Evolutionary conservation across 1,140 invertebrate species (phyloP).

Genomic region (Caenorhabditis remanei): DNA sequence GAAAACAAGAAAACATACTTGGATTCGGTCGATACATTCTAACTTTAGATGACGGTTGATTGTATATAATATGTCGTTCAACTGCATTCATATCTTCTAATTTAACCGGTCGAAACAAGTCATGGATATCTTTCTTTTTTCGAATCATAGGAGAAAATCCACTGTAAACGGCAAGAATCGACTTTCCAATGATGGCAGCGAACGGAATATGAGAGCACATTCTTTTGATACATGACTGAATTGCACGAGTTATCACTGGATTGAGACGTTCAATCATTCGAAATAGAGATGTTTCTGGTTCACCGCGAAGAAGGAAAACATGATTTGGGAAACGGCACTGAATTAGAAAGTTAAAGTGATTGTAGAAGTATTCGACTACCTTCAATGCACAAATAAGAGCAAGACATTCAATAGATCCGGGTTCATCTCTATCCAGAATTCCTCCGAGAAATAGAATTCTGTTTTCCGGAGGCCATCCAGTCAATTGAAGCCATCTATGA

Average conservation of each 20-base stretch:
- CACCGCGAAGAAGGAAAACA: conserved; percentile 58
- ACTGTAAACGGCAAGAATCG: conserved; percentile 50
- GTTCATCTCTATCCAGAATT: conserved; percentile 44
- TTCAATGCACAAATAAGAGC: conserved; percentile 59
- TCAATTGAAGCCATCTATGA: conserved; percentile 46
- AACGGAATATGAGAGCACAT: conserved; percentile 57
- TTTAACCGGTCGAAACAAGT: conserved; percentile 44
- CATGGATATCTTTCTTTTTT: conserved; percentile 24
- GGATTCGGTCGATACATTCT: conserved; percentile 54
- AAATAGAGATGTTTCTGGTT: conserved; percentile 49
- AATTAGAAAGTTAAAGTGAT: neutral
- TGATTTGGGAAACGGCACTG: conserved; percentile 60
- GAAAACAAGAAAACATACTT: neutral
- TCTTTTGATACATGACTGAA: conserved; percentile 50
- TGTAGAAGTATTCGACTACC: neutral
- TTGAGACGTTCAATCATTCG: conserved; percentile 16
- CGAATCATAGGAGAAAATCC: conserved; percentile 57
- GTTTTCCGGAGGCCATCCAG: conserved; percentile 59
- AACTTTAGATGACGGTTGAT: conserved; percentile 55
- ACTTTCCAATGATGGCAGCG: conserved; percentile 48
- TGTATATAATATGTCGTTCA: conserved; percentile 55
- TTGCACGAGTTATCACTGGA: conserved; percentile 1
- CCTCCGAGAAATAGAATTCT: conserved; percentile 58
- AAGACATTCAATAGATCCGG: conserved; percentile 58
- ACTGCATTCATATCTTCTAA: conserved; percentile 30